Evolutionary conservation across 2,797 vertebrate species (phyloP).

Genomic region (Cetoscarus ocellatus): DNA sequence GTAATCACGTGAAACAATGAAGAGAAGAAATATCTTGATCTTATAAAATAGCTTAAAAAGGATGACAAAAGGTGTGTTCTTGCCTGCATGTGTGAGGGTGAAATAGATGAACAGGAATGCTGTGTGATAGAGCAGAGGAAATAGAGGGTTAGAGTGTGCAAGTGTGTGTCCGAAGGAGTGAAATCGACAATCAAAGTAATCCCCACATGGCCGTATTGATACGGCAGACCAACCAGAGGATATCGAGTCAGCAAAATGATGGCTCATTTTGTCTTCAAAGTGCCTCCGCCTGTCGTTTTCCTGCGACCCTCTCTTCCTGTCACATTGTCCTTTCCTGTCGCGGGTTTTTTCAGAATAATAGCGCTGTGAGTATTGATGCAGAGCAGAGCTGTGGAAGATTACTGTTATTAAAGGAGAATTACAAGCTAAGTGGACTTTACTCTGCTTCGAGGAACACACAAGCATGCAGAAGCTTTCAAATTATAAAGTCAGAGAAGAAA

Average conservation of each 20-base stretch:
- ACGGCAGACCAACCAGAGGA: neutral
- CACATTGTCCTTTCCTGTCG: slow-evolving; percentile 24
- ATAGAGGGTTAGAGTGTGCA: neutral
- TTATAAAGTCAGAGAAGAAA: slow-evolving; percentile 9
- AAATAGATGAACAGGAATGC: neutral
- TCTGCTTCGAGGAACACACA: slow-evolving; percentile 28
- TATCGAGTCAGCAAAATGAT: slow-evolving; percentile 39
- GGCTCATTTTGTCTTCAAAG: slow-evolving; percentile 36
- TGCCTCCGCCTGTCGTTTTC: neutral
- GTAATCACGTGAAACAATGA: too few species aligned
- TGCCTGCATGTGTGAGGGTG: neutral
- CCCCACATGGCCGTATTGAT: slow-evolving; percentile 24
- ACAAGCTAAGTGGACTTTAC: slow-evolving; percentile 45
- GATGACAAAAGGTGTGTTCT: neutral
- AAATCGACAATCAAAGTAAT: slow-evolving; percentile 31
- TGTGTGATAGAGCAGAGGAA: neutral
- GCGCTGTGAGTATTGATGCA: slow-evolving; percentile 47
- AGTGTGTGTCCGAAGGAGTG: neutral
- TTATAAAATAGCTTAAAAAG: too few species aligned
- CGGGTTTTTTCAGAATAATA: slow-evolving; percentile 39
- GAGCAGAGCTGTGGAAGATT: slow-evolving; percentile 57
- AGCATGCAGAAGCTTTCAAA: neutral
- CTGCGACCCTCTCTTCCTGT: slow-evolving; percentile 5
- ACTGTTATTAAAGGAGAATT: slow-evolving; percentile 67
- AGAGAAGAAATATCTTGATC: too few species aligned